phyloP scores from a whole-genome alignment of 1,140 invertebrate species.

The Ceratitis capitata region DNA sequence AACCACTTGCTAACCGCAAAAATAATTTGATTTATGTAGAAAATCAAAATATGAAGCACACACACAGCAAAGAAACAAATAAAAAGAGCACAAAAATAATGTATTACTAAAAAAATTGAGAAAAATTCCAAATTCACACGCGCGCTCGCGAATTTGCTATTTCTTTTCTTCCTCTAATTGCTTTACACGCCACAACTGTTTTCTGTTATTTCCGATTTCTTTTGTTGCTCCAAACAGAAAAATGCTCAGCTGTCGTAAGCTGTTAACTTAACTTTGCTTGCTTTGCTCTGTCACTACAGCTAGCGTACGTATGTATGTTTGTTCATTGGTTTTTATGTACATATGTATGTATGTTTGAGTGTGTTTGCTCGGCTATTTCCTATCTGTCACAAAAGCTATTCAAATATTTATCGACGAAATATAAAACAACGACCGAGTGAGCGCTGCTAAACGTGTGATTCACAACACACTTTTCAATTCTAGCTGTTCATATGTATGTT shows the following conservation, averaged over 20 bases:
- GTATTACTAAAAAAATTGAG: not conserved
- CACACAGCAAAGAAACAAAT: not conserved
- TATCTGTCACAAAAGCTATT: conserved; percentile 30
- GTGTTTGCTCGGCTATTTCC: not conserved
- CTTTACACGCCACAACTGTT: not conserved
- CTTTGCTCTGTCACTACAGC: not conserved
- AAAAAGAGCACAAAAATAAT: not conserved
- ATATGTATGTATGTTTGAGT: not conserved
- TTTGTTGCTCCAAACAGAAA: not conserved
- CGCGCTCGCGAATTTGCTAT: conserved; percentile 17
- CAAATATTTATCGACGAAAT: conserved; percentile 36
- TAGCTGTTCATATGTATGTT: not conserved
- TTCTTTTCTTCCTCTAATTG: not conserved
- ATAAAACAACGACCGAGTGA: not conserved
- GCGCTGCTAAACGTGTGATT: not conserved
- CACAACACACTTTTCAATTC: not conserved
- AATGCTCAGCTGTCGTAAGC: not conserved
- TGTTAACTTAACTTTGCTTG: not conserved
- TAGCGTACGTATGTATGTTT: not conserved
- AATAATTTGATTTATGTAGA: not conserved
- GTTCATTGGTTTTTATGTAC: not conserved
- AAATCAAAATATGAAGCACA: not conserved
- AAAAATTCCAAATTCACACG: conserved; percentile 33
- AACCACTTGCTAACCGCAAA: not conserved
- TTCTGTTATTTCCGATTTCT: conserved; percentile 21